These are phyloP conservation scores for Henricia sp. DNA, from an alignment of 53 echinoderm and acorn worm genomes.

Conservation along the genomic window DNA sequence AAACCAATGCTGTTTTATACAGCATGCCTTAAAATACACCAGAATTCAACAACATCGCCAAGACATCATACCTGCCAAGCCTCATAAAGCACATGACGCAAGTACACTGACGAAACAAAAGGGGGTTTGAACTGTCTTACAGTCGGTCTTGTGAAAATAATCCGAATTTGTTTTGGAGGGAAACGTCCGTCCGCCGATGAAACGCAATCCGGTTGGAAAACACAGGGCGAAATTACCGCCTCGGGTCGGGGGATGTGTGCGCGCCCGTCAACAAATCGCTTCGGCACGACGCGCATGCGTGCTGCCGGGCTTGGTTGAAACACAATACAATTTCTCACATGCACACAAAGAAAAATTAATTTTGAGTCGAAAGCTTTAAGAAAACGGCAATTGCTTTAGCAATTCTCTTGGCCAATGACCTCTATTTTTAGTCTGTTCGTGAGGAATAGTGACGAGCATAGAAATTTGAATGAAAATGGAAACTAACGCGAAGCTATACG, in stretches of 20 bases:
- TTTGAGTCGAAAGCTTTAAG: conserved; percentile 3
- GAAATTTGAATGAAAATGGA: background rate
- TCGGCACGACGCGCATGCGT: background rate
- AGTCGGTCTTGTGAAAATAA: background rate
- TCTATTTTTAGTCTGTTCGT: background rate
- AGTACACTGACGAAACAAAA: too few species aligned
- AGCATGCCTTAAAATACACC: too few species aligned
- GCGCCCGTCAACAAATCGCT: background rate
- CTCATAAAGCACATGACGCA: too few species aligned
- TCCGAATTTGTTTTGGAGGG: background rate
- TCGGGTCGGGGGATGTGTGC: background rate
- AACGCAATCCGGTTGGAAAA: conserved; percentile 46
- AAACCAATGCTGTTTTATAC: too few species aligned
- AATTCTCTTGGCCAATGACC: conserved; percentile 25
- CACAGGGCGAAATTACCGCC: conserved; percentile 35
- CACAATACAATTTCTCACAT: conserved; percentile 52
- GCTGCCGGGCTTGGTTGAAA: conserved; percentile 22
- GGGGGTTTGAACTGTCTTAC: too few species aligned
- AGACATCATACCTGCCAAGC: too few species aligned
- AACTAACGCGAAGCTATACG: background rate
- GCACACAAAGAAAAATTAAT: conserved; percentile 57
- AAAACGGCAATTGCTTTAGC: conserved; percentile 22
- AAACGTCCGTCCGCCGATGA: background rate
- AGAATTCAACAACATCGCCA: too few species aligned
- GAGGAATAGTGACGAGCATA: too few species aligned